Evolutionary conservation across 2,113 vertebrate species (phyloP), one percentile per base, ranked within the genome.

Genomic region (Drymodes brunneopygia): DNA sequence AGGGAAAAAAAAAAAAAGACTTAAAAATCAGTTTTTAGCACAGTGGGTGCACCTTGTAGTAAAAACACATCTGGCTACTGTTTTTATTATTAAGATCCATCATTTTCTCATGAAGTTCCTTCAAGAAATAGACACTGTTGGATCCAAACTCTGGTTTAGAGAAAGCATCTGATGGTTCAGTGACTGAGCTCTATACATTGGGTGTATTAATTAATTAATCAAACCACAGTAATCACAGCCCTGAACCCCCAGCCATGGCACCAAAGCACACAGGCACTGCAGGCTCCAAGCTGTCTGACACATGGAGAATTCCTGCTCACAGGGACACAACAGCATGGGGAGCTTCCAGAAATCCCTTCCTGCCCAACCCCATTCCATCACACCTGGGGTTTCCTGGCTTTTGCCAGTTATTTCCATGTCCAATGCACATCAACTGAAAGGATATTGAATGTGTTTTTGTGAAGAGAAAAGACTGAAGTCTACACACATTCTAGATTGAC

Each of bases 211-310:
- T 42, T 13, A 42, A 42, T 42, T 42, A 67, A 65, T 57, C 13
- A 69, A 54, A 7, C 31, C 40, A 65, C 45, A 81, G 23, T 1
- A 61, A 78, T 13, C 10, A 35, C 71, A 35, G 2, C 58, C 79
- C 80, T 75, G 81, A 50, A 53, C 9, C 31, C 28, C 72, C n/a
- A 51, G 20, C 24, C 42, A 16, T 7, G 58, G n/a, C 27, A 81
- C 48, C 89, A 54, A 79, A 73, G 61, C 83, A 94, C 72, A 1
- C 0, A 5, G 93, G 81, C 67, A 47, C 14, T 48, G 74, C 60
- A 91, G 84, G 95, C 84, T 94, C 95, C 58, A 60, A 51, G 23
- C 78, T 92, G 83, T 51, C n/a, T 95, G 96, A 57, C 61, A 62
- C 56, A 20, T 1, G 4, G 35, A 0, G 1, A 74, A 40, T 51